Percentiles rank a stretch among this genome's conserved stretches.
phyloP scores from a whole-genome alignment of 2,113 vertebrate species.

The Hemicordylus capensis region DNA sequence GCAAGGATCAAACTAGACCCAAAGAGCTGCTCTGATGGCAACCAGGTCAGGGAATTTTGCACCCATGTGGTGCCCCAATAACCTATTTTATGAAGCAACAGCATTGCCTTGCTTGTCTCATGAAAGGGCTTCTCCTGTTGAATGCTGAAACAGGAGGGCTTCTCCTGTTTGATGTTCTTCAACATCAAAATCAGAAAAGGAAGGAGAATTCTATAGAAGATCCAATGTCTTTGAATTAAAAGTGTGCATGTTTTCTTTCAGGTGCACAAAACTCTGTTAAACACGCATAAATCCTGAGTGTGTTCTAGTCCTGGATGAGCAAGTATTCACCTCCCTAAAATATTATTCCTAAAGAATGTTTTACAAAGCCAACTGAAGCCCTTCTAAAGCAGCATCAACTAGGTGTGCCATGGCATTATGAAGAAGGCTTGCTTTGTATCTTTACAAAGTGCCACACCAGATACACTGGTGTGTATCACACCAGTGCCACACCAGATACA shows the following conservation, averaged over 20 bases:
- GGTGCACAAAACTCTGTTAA: conserved; percentile 40
- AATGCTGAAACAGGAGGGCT: no score
- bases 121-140: no score
- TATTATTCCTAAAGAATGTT: neutral
- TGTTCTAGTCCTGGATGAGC: neutral
- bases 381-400: neutral
- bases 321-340: neutral
- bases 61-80: no score
- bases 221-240: neutral
- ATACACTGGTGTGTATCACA: no score
- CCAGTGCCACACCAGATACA: no score
- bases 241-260: conserved; percentile 45
- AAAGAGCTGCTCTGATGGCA: no score
- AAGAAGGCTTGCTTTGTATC: neutral
- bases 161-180: no score
- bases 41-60: no score
- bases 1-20: no score
- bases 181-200: neutral
- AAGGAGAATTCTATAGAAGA: neutral
- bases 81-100: no score
- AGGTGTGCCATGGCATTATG: no score
- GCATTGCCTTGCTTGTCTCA: no score
- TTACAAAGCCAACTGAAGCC: neutral
- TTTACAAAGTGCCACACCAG: neutral
- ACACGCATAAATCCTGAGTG: neutral